Conservation (phyloP, 2,797 vertebrate species). For the Heterohyrax brucei region DNA sequence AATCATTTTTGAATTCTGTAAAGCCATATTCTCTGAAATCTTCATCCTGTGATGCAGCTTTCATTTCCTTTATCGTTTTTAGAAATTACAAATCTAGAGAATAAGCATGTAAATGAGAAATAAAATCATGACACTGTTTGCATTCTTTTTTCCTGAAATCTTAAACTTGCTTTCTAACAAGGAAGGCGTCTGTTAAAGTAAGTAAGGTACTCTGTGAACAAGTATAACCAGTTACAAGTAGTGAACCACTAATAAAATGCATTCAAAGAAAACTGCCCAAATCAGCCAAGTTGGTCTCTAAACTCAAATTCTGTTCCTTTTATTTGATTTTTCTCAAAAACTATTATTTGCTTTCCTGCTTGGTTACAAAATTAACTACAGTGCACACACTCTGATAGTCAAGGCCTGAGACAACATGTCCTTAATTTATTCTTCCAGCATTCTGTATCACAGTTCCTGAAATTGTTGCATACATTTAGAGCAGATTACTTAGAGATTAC, state of each 20-base stretch:
- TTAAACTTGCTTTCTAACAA: constrained; percentile 3
- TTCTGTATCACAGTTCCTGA: neutral
- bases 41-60: neutral
- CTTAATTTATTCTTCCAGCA: neutral
- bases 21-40: neutral
- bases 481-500: neutral
- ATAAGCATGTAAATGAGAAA: constrained; percentile 8
- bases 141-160: neutral
- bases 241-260: constrained; percentile 29
- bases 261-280: constrained; percentile 45
- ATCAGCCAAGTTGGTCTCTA: constrained; percentile 54
- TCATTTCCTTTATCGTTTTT: neutral
- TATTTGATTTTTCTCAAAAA: neutral
- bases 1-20: neutral
- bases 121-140: neutral
- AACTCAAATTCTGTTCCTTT: constrained; percentile 40
- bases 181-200: neutral
- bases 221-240: constrained; percentile 40
- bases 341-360: neutral
- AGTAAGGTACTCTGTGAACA: constrained; percentile 34
- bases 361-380: constrained; percentile 43
- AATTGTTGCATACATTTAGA: neutral
- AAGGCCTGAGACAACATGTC: neutral
- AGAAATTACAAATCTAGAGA: neutral
- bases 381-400: neutral